Percentiles rank a stretch among this genome's conserved stretches.
phyloP scores from a whole-genome alignment of 1,140 invertebrate species.

The Oryctes rhinoceros region DNA sequence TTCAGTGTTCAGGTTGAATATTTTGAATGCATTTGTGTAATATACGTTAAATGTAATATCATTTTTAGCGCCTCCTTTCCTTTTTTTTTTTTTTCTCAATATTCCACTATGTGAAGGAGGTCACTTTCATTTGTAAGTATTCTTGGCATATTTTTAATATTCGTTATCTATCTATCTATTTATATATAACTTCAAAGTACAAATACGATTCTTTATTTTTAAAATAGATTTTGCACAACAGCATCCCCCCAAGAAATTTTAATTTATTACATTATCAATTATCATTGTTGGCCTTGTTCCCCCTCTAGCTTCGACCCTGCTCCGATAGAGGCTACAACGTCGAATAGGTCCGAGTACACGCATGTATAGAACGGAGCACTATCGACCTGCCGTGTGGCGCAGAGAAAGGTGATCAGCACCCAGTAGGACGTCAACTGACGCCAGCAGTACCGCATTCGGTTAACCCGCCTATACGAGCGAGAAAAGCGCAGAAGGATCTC shows the following conservation, averaged over 20 bases:
- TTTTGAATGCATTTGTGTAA: no score
- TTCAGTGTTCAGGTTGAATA: no score
- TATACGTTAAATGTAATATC: no score
- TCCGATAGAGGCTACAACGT: not conserved
- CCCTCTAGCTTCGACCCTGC: not conserved
- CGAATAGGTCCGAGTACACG: not conserved
- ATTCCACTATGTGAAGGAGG: no score
- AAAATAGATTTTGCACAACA: not conserved
- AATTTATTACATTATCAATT: not conserved
- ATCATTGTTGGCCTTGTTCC: no score
- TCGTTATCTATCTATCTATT: no score
- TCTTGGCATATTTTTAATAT: no score
- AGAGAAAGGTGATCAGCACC: not conserved
- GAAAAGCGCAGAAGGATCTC: not conserved
- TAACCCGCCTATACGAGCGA: not conserved
- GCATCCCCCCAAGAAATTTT: not conserved
- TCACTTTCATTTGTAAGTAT: no score
- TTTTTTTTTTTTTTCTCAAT: no score
- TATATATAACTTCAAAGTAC: no score
- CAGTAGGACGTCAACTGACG: not conserved
- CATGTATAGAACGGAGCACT: not conserved
- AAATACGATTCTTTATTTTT: no score
- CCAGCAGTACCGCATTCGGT: constrained; percentile 12
- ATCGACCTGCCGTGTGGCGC: constrained; percentile 6
- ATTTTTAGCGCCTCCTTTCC: no score